Evolutionary conservation across 2,113 vertebrate genomes (phyloP), one percentile per base, ranked within the genome.

Genomic region (Eulacestoma nigropectus): DNA sequence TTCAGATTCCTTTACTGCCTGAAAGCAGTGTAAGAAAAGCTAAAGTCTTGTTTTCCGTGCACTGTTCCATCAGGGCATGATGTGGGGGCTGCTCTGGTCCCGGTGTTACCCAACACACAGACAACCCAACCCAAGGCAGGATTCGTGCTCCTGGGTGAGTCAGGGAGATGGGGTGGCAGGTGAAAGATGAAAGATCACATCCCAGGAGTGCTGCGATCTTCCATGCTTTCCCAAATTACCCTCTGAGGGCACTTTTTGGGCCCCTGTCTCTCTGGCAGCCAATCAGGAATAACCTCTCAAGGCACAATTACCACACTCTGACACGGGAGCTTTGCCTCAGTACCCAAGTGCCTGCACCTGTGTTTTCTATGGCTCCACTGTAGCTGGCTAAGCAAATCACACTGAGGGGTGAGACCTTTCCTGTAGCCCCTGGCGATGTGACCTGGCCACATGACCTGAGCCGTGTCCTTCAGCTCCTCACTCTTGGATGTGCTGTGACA

Each of bases 321-420:
- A 84, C 80, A 18, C 16, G 88, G 65, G 56, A 92, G 92, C 44
- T 81, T 64, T 84, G 94, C 76, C 76, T 78, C 56, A 49, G 68
- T 20, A 18, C 16, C 60, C 49, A 49, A 62, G 75, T 75, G 87
- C 63, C 95, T 94, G 96, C 96, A 96, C 96, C 96, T 97, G 95
- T 94, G 93, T 95, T 95, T 96, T 95, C 92, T 93, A 90, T 84
- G 89, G 90, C 90, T 90, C 55, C 88, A 59, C 67, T 96, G 92
- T 95, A 86, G 73, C 92, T 86, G 96, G 72, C 50, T 84, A 94
- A 93, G 95, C 87, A 94, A 88, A 94, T 72, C 74, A 1, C 72
- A 44, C 73, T 9, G 52, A 44, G 37, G 96, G 96, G 73, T 92
- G 86, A 95, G 95, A 95, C 94, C 94, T 90, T 92, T 86, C 80